These are phyloP conservation scores for Sinocyclocheilus grahami DNA, from an alignment of 2,113 vertebrate genomes.

Conservation along the genomic window DNA sequence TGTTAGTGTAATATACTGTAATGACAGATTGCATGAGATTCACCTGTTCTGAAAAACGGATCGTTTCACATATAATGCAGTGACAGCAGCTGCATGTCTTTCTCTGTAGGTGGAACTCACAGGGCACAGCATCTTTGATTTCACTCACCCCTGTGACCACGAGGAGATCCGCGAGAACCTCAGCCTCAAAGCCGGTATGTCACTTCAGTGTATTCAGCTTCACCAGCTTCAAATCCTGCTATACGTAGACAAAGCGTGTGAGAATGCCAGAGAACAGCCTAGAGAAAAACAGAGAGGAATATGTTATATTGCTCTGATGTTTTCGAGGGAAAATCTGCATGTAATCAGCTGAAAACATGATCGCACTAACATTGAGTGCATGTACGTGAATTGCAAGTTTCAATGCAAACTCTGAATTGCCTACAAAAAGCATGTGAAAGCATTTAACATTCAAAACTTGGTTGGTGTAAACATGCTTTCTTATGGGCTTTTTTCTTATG, in stretches of 20 bases:
- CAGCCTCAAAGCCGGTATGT: slow-evolving; percentile 83
- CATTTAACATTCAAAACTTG: neutral
- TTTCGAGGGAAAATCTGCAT: neutral
- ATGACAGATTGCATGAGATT: neutral
- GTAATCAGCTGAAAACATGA: neutral
- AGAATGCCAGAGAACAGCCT: neutral
- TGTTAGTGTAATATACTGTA: neutral
- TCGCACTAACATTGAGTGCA: too few species aligned
- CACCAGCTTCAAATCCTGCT: slow-evolving; percentile 3
- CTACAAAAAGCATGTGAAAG: neutral
- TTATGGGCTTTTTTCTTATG: neutral
- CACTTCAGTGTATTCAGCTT: neutral
- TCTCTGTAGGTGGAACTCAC: slow-evolving; percentile 90
- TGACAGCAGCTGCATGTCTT: neutral
- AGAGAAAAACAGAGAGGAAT: neutral
- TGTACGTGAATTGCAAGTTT: neutral
- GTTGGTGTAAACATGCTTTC: neutral
- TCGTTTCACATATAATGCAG: neutral
- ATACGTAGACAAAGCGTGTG: neutral
- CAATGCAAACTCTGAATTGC: neutral
- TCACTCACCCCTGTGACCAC: slow-evolving; percentile 97
- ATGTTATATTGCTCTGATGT: neutral
- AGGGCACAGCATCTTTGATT: slow-evolving; percentile 98
- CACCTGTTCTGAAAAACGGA: neutral
- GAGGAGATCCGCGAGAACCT: slow-evolving; percentile 97